Conservation (phyloP, 2,888 invertebrate genomes). For the Eristalis tenax region DNA sequence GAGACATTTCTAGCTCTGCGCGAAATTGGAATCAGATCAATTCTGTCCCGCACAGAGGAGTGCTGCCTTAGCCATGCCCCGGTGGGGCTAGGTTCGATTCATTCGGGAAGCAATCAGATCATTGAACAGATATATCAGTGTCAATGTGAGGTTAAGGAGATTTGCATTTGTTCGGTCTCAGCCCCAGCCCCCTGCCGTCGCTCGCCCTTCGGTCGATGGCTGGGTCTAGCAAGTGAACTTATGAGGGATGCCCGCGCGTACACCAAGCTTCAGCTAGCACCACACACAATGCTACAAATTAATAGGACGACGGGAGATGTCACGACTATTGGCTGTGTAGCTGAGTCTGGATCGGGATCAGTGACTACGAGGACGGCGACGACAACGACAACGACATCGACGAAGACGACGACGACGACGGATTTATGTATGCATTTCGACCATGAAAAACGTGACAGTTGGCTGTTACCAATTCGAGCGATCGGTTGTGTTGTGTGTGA, state of each 20-base stretch:
- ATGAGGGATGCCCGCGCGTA: constrained; percentile 73
- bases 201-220: not conserved
- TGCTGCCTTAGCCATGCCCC: not conserved
- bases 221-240: constrained; percentile 62
- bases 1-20: constrained; percentile 70
- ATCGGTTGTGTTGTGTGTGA: constrained; percentile 17
- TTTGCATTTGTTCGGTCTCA: constrained; percentile 62
- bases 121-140: constrained; percentile 72
- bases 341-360: constrained; percentile 44
- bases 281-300: constrained; percentile 74
- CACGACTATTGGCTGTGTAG: constrained; percentile 74
- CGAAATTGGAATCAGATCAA: constrained; percentile 72
- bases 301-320: constrained; percentile 79
- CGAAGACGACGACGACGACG: constrained; percentile 47
- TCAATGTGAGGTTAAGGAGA: constrained; percentile 72
- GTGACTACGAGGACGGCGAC: constrained; percentile 8
- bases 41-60: constrained; percentile 54
- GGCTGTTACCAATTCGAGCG: constrained; percentile 78
- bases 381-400: constrained; percentile 38
- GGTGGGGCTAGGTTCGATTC: constrained; percentile 39
- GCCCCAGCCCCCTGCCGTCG: constrained; percentile 7
- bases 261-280: constrained; percentile 74
- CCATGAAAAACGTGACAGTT: constrained; percentile 82
- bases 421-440: constrained; percentile 74
- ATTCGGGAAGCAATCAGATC: constrained; percentile 72